phyloP scores from a whole-genome alignment of 2,113 vertebrate species.

The Puffinus mauretanicus region DNA sequence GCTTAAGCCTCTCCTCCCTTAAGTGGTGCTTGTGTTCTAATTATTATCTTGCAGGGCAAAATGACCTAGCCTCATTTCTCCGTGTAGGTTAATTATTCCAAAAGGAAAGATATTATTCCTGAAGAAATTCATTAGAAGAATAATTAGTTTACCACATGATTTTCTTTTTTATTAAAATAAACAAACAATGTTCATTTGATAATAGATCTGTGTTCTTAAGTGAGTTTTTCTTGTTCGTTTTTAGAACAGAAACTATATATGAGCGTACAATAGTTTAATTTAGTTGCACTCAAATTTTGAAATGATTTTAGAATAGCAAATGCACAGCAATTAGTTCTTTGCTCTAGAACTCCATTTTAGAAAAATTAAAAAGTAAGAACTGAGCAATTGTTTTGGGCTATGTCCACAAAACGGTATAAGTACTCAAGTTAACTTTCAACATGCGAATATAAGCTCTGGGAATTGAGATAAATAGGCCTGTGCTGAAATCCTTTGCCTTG shows the following conservation, averaged over 20 bases:
- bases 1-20: neutral
- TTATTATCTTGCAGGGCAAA: neutral
- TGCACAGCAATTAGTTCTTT: neutral
- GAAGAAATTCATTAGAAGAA: neutral
- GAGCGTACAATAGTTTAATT: neutral
- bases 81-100: neutral
- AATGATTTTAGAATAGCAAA: neutral
- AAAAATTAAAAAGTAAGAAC: neutral
- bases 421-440: neutral
- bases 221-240: neutral
- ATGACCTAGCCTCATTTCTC: neutral
- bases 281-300: neutral
- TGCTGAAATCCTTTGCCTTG: neutral
- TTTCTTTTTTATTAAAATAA: neutral
- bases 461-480: neutral
- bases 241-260: neutral
- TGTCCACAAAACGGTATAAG: neutral
- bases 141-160: neutral
- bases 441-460: neutral
- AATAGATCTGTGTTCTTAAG: neutral
- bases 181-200: neutral
- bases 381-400: neutral
- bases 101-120: neutral
- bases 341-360: neutral
- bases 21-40: neutral